Evolutionary conservation across 2,888 invertebrate genomes (phyloP), one percentile per base, ranked within the genome.

Genomic region (Rhodophaea formosa): DNA sequence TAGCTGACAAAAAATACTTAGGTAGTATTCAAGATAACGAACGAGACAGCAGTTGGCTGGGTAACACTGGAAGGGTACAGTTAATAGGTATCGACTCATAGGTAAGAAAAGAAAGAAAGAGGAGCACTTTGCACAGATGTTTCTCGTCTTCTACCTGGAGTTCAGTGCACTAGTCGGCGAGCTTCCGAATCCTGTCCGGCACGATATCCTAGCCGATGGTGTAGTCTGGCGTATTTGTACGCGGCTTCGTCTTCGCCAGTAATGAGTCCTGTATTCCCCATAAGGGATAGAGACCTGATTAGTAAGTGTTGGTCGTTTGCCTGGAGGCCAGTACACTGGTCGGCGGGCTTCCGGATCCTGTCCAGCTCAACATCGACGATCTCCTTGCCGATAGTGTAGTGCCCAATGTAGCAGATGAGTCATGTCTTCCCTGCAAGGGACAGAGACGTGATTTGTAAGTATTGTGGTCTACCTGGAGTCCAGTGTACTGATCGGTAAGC

Each of bases 361-460:
- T 97, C 96, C 66, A 96, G 92, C 8, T n/a, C n/a, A n/a, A n/a
- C n/a, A n/a, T n/a, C n/a, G n/a, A 96, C 96, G 23, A 96, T 96
- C 82, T 97, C 97, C 74, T 96, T 95, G 68, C 97, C 98, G 78
- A 97, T 95, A 71, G 97, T 97, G 91, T 97, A 98, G 89, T 97
- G 97, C 12, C 97, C n/a, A n/a, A n/a, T n/a, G n/a, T n/a, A 97
- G 47, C 97, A 93, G n/a, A 0, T 97, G 97, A 70, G 97, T 98
- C 91, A 98, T 98, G 86, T 97, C 97, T 80, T 97, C 97, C 82
- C 97, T 97, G 62, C 97, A 97, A 52, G 96, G 97, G 79, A 97
- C n/a, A n/a, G n/a, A n/a, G n/a, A n/a, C n/a, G n/a, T n/a, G n/a
- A n/a, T n/a, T n/a, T n/a, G n/a, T n/a, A n/a, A n/a, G n/a, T n/a